A percentile compares a stretch with the other conserved stretches of the same genome.
Evolutionary conservation across 2,113 vertebrate genomes (phyloP).

Genomic region (Neomonachus schauinslandi): DNA sequence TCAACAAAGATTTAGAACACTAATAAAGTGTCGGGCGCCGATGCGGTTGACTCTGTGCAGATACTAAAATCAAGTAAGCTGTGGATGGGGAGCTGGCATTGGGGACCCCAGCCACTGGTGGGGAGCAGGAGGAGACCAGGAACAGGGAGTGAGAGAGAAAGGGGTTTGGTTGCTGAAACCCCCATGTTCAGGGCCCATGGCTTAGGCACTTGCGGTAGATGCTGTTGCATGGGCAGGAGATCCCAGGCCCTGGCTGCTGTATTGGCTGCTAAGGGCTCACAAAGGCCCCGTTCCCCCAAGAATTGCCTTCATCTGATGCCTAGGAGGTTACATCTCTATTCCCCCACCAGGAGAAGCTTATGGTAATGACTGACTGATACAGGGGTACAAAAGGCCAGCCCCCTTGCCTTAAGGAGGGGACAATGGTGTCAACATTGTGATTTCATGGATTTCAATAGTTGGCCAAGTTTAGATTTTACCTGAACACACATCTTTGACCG

Average conservation of each 20-base stretch:
- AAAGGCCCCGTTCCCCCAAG: neutral
- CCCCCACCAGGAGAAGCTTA: neutral
- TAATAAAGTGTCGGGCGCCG: conserved; percentile 63
- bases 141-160: neutral
- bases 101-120: neutral
- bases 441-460: neutral
- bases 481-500: neutral
- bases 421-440: neutral
- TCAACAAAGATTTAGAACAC: conserved; percentile 74
- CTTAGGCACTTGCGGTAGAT: neutral
- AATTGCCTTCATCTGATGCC: neutral
- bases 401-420: neutral
- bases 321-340: neutral
- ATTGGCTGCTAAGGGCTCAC: neutral
- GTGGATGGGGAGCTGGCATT: neutral
- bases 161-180: neutral
- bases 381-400: neutral
- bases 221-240: neutral
- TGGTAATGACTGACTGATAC: neutral
- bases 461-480: conserved; percentile 9
- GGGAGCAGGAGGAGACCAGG: neutral
- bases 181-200: neutral
- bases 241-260: neutral
- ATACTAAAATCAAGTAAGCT: conserved; percentile 36
- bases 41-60: conserved; percentile 35